A percentile compares a stretch with the other conserved stretches of the same genome.
phyloP scores from a whole-genome alignment of 1,140 invertebrate genomes.

The Panulirus ornatus region DNA sequence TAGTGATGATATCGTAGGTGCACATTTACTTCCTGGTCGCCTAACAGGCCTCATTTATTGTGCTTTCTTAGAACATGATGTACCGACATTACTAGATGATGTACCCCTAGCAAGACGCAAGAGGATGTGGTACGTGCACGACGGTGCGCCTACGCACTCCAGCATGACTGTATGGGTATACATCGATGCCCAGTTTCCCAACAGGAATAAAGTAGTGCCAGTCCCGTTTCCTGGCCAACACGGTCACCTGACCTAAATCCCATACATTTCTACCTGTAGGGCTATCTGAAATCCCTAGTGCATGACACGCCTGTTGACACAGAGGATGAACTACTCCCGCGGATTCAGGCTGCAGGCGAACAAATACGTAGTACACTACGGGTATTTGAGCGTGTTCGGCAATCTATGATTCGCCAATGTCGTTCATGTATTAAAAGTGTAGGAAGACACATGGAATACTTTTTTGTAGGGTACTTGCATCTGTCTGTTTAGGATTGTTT shows the following conservation, averaged over 20 bases:
- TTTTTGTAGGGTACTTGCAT: background rate
- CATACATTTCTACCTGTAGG: no score
- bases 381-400: slow-evolving; percentile 4
- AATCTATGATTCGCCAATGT: no score
- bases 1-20: slow-evolving; percentile 35
- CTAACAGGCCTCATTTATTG: no score
- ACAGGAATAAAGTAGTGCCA: no score
- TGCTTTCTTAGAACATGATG: slow-evolving; percentile 34
- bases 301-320: slow-evolving; percentile 19
- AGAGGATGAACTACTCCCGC: slow-evolving; percentile 13
- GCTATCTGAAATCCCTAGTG: slow-evolving; percentile 36
- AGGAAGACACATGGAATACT: background rate
- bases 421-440: background rate
- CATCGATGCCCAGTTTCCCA: no score
- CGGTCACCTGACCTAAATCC: no score
- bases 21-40: slow-evolving; percentile 34
- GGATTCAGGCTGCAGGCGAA: background rate
- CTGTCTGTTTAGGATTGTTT: background rate
- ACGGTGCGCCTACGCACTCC: no score
- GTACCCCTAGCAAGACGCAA: no score
- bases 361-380: background rate
- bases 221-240: no score
- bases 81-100: slow-evolving; percentile 17
- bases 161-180: slow-evolving; percentile 46
- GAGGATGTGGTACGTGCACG: no score